Conservation (phyloP, 2,113 vertebrate species). For the Pristiophorus japonicus region DNA sequence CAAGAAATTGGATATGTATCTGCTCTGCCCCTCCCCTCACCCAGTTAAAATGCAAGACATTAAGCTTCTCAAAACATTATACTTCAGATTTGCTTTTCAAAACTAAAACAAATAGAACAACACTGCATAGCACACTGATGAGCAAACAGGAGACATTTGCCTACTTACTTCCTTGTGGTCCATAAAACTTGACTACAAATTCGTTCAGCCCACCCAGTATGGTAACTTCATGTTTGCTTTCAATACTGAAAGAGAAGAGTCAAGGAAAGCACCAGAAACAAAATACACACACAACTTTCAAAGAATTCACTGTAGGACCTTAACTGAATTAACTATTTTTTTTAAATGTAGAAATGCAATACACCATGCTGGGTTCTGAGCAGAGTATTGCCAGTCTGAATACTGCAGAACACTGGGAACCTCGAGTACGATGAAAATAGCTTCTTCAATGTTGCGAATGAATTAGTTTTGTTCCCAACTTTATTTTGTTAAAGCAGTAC, state of each 20-base stretch:
- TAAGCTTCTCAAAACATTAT: background rate
- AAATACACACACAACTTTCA: background rate
- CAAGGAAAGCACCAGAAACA: slow-evolving; percentile 57
- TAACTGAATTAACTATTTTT: background rate
- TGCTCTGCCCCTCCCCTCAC: background rate
- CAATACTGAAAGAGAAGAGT: slow-evolving; percentile 70
- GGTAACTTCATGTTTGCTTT: slow-evolving; percentile 98
- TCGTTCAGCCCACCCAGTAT: slow-evolving; percentile 98
- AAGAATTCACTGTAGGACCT: background rate
- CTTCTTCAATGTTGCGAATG: background rate
- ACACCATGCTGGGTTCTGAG: background rate
- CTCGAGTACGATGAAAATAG: background rate
- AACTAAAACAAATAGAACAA: background rate
- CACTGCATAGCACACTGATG: background rate
- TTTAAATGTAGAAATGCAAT: background rate
- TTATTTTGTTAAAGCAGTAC: background rate
- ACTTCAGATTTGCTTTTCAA: background rate
- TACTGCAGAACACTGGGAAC: background rate
- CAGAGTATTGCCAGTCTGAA: too few relatives aligned
- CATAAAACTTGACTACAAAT: slow-evolving; percentile 99
- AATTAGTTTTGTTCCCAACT: background rate
- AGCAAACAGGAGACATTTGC: background rate
- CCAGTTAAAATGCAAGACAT: background rate
- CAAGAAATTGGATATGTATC: background rate
- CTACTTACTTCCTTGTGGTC: slow-evolving; percentile 98